Percentiles rank a stretch among this genome's conserved stretches.
phyloP scores from a whole-genome alignment of 2,888 invertebrate genomes.

The Plutella xylostella region DNA sequence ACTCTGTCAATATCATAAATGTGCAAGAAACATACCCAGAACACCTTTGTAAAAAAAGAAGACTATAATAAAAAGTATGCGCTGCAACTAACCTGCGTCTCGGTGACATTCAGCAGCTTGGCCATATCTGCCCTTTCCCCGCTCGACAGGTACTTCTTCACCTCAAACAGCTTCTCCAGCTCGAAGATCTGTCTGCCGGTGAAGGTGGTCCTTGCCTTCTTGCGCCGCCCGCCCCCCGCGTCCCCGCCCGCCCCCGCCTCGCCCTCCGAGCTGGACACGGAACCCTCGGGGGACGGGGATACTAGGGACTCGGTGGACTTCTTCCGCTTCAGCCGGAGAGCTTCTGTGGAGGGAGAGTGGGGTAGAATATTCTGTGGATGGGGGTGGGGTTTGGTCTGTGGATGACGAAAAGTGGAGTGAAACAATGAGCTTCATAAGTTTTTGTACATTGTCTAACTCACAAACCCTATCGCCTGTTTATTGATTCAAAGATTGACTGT shows the following conservation, averaged over 20 bases:
- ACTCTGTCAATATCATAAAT: no score
- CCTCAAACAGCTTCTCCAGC: constrained; percentile 94
- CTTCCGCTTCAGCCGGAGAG: not conserved
- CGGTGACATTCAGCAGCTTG: constrained; percentile 91
- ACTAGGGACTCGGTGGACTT: not conserved
- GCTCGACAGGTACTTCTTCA: constrained; percentile 95
- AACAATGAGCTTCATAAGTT: no score
- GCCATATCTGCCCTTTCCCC: constrained; percentile 96
- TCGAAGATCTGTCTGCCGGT: constrained; percentile 97
- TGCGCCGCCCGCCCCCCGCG: constrained; percentile 68
- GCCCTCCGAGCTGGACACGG: not conserved
- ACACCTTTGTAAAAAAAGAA: no score
- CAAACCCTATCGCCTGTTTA: no score
- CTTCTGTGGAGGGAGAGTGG: not conserved
- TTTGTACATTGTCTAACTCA: no score
- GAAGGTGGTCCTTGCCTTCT: constrained; percentile 94
- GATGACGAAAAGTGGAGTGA: no score
- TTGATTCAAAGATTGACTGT: no score
- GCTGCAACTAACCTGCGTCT: constrained; percentile 95
- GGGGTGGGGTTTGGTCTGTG: not conserved
- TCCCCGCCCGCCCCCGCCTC: constrained; percentile 9
- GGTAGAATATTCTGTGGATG: not conserved
- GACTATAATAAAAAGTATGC: no score
- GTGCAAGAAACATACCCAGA: no score
- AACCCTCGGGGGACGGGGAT: not conserved